Base-by-base conservation (phyloP, 2,888 invertebrate species). In the Standfussiana lucernea region DNA sequence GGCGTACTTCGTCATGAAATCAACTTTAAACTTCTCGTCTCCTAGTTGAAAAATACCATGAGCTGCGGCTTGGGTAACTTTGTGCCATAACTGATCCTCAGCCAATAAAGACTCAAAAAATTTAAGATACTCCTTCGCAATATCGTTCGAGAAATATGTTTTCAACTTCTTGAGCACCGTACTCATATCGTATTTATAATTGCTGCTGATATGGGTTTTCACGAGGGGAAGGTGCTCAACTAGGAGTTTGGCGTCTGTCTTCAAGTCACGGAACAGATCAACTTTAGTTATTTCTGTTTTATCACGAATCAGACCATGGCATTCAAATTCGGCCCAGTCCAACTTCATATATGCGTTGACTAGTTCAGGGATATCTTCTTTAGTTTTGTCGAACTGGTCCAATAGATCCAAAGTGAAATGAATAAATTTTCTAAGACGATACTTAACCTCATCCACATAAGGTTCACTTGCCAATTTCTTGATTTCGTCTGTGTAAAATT, bases 131-230 rank as follows among this genome's bases (percentile, higher is more conserved):
- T 90, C 80, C 75, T 90, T 88, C 0, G 91, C 89, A 45, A 94
- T 72, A 80, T 94, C 94, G 71, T 91, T 79, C 15, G 88, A 74
- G 83, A 94, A 95, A 80, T 94, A 95, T 68, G 92, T 86, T 88
- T 86, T 92, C 8, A 95, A 70, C 85, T 93, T 94, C 66, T 86
- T 91, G 24, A 93, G 77, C 3, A 95, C 83, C 6, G 59, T 78
- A 53, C 88, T 91, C 0, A 93, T 74, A 56, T 83, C 83, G 50
- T 88, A 77, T 18, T 3, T 59, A 79, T 45, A 42, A 6, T 1
- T 32, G 42, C 15, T 79, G 47, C 59, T 72, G 35, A 76, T 85
- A 67, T 18, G 47, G 15, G 21, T n/a, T 71, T 79, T 66, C 5
- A 87, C 13, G 1, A 35, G 28, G 18, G 84, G 87, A 40, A 87